Base-by-base conservation (phyloP, 2,888 invertebrate species). In the Encarsia formosa region DNA sequence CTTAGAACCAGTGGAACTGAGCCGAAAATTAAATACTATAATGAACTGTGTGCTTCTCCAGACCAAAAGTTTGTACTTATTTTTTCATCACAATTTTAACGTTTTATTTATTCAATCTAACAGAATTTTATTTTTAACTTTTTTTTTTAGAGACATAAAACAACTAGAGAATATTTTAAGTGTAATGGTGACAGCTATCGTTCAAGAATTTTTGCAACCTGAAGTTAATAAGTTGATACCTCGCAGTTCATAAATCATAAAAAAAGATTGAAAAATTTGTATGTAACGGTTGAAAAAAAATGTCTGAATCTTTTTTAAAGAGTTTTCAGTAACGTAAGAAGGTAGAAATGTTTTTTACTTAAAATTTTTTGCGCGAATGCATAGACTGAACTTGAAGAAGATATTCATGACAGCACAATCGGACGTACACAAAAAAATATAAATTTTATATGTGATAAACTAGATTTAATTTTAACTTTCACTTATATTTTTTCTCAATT, bases 11-110 rank as follows among this genome's bases (percentile, higher is more conserved):
- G 96, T 73, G 99, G 99, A 39, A 99, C 99, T 0, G 99, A 99
- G 74, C 99, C 99, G 35, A 99, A 99, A 75, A 84, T 99, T 65
- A 99, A 99, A 77, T 99, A 96, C 76, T 99, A 99, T 76, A 88
- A 92, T 0, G 99, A 97, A 74, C 78, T 93, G 50, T 86, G 89
- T 60, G 86, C 87, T 53, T 71, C 79, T 38, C 85, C 86, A 13
- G 78, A 77, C 16, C 78, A 83, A 63, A 79, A 76, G 83, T 85
- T 75, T 77, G 78, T 76, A 54, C n/a, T 11, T 19, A 34, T 19
- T 23, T 23, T 23, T 22, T 19, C 1, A 37, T 19, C 20, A 24
- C 2, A 11, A 46, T 46, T 24, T 46, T 37, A 13, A 48, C n/a
- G n/a, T 13, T 24, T 39, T 31, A 40, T 29, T 9, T 29, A 29